Base-by-base conservation (phyloP, 2,113 vertebrate genomes). In the Blennius ocellaris region DNA sequence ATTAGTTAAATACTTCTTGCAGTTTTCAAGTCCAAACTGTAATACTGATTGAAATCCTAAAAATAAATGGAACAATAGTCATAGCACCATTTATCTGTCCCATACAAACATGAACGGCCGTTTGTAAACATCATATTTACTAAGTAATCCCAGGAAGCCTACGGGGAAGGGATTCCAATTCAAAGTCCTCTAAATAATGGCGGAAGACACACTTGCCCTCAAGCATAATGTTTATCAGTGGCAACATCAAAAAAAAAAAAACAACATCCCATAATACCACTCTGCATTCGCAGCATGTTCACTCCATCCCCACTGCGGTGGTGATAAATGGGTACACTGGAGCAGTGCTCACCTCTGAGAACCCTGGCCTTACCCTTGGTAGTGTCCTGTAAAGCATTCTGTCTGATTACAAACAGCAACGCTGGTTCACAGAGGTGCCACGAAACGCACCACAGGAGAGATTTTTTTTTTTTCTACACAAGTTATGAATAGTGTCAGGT, bases 271-370 rank as follows among this genome's bases (percentile, higher is more conserved):
- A 87, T 88, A 88, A 90, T 84, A 81, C 73, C 66, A 68, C 78
- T 91, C 79, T 91, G 71, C 90, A 92, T 91, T 92, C 90, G 68
- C 78, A 73, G 78, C 81, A 63, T 82, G 91, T 70, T 73, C 81
- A 61, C 50, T 77, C 81, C 72, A 78, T 86, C 78, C 79, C 76
- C 80, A 69, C 85, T 81, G 89, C 64, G 15, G 64, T 75, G 82
- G 83, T 90, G 89, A 91, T 91, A 89, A 91, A 92, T 90, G 83
- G 85, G 78, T 66, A 89, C 78, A 79, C 73, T 54, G 80, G 75
- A 78, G 77, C 81, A 49, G 86, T 40, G 84, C 83, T 91, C 91
- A 90, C 87, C 91, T 91, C 88, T 75, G 83, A 87, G 73, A 80
- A 81, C 86, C 75, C 64, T 58, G 79, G 81, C 74, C 90, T 84